phyloP scores from a whole-genome alignment of 2,113 vertebrate genomes.

The Suricata suricatta region DNA sequence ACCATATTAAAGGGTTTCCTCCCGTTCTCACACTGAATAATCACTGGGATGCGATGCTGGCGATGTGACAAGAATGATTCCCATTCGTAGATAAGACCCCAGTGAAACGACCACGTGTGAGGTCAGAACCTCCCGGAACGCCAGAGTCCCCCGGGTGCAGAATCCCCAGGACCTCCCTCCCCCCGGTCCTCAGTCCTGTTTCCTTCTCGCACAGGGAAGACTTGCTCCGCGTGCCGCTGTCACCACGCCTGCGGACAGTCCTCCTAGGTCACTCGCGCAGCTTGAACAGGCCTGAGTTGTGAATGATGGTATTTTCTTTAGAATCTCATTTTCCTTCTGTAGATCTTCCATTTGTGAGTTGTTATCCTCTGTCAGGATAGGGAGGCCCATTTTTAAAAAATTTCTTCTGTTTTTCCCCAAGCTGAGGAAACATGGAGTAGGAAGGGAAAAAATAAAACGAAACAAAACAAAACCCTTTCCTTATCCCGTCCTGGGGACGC shows the following conservation, averaged over 20 bases:
- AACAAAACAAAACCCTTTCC: neutral
- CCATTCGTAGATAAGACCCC: neutral
- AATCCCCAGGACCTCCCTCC: neutral
- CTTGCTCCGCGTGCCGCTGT: neutral
- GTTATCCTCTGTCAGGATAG: neutral
- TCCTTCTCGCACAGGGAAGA: neutral
- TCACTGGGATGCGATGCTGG: neutral
- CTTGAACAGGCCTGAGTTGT: accelerated
- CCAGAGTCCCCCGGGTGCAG: neutral
- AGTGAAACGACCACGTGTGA: neutral
- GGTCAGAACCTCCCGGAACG: neutral
- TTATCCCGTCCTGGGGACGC: neutral
- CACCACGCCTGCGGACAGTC: accelerated
- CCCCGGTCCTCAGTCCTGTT: accelerated
- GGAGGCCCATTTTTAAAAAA: neutral
- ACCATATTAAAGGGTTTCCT: neutral
- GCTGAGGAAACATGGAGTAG: neutral
- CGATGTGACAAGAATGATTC: neutral
- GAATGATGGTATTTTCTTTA: neutral
- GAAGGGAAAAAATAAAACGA: neutral
- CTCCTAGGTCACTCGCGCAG: neutral
- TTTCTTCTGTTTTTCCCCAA: neutral
- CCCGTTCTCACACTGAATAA: accelerated
- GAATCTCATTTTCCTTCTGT: neutral
- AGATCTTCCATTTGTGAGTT: neutral